Base-by-base conservation (phyloP, 2,888 invertebrate genomes). In the Carcina quercana region DNA sequence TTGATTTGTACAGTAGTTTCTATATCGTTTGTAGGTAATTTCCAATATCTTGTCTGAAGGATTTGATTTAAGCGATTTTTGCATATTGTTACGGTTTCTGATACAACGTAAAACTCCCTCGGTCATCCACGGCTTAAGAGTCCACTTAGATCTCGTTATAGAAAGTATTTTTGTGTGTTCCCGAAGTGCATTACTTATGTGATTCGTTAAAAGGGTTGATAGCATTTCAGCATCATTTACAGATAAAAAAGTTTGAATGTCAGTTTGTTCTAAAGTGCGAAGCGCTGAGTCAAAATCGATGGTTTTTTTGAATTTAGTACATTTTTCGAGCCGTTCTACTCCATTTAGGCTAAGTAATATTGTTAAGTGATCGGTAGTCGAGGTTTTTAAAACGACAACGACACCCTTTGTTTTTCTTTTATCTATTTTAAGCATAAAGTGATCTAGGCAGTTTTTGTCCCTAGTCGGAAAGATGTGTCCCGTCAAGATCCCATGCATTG, bases 401-500 rank as follows among this genome's bases (percentile, higher is more conserved):
- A 10, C 13, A 14, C 25, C 15, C 2, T 13, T 19, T 2, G n/a
- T 14, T 15, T 33, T 33, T 4, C 5, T 28, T 15, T 20, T 33
- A 13, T 33, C 15, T 12, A 22, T 15, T 33, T 28, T 28, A 3
- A 32, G 17, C 22, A 32, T 22, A 15, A 27, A 27, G 13, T 32
- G 32, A 11, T 32, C 32, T n/a, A 33, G n/a, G 11, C 28, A 33
- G 10, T 25, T 28, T 11, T 12, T n/a, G 8, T 13, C 28, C 24
- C 33, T 22, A n/a, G 33, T 33, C 7, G 33, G 33, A 2, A 28
- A 11, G 1, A 3, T 28, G n/a, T 33, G 33, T 5, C 33, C 33
- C 12, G 28, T 24, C 11, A 27, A 15, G 12, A 33, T 2, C 3
- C 28, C 33, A 28, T 33, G 17, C 5, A 24, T 5, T 1, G 25